These are phyloP conservation scores for Hozukius guyotensis DNA, from an alignment of 2,797 vertebrate species.

Conservation along the genomic window DNA sequence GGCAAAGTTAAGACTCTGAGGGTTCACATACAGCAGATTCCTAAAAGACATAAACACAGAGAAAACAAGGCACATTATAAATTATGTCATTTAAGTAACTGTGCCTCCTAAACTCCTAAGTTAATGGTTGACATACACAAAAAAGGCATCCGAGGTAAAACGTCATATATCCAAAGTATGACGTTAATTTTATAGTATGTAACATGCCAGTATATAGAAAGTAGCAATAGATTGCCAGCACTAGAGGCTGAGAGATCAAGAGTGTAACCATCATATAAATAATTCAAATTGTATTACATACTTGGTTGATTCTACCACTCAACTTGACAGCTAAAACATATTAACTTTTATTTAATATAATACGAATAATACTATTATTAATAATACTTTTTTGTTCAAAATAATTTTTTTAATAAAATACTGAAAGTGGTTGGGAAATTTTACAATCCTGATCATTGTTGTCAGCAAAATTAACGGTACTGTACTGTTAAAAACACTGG, in stretches of 20 bases:
- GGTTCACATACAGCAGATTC: conserved; percentile 96
- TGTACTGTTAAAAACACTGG: background rate
- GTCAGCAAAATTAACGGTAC: background rate
- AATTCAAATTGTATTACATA: background rate
- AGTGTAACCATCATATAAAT: background rate
- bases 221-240: background rate
- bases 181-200: background rate
- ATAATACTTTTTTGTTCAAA: background rate
- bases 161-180: background rate
- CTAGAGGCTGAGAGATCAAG: background rate
- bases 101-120: background rate
- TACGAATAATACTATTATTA: no score
- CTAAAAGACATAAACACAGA: conserved; percentile 73
- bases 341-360: no score
- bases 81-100: background rate
- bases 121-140: background rate
- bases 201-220: background rate
- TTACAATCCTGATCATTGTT: background rate
- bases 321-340: background rate
- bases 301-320: background rate
- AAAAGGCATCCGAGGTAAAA: background rate
- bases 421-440: background rate
- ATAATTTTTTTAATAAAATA: background rate
- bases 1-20: conserved; percentile 98
- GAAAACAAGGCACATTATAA: background rate